Evolutionary conservation across 2,888 invertebrate species (phyloP).

Genomic region (Lycaena phlaeas): DNA sequence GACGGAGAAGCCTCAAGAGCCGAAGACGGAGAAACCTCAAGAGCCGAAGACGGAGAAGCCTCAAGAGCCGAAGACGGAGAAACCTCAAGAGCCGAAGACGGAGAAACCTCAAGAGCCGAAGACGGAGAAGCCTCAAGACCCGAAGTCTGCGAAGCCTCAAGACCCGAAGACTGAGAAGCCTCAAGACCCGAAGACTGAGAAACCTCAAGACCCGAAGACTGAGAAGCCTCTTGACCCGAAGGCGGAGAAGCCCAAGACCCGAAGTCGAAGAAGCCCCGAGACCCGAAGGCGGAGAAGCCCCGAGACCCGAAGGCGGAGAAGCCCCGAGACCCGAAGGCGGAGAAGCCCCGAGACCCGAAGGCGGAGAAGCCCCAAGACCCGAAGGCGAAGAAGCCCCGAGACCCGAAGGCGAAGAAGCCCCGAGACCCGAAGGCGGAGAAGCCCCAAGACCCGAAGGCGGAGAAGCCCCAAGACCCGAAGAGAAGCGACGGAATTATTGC

Average conservation of each 20-base stretch:
- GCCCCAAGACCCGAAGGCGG: conserved; percentile 9
- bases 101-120: conserved; percentile 10
- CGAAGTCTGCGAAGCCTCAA: neutral
- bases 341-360: conserved; percentile 6
- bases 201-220: neutral
- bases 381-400: neutral
- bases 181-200: neutral
- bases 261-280: neutral
- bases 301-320: conserved; percentile 9
- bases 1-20: conserved; percentile 10
- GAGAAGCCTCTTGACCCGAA: conserved; percentile 3
- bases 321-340: neutral
- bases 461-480: conserved; percentile 12
- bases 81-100: conserved; percentile 8
- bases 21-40: conserved; percentile 11
- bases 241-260: conserved; percentile 7
- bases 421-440: neutral
- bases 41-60: conserved; percentile 4
- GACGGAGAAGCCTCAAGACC: conserved; percentile 9
- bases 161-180: conserved; percentile 6
- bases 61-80: conserved; percentile 11
- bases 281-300: conserved; percentile 10
- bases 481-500: no score
- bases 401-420: neutral
- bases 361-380: conserved; percentile 2